Evolutionary conservation across 2,113 vertebrate species (phyloP).

Genomic region (Eulemur rufifrons): DNA sequence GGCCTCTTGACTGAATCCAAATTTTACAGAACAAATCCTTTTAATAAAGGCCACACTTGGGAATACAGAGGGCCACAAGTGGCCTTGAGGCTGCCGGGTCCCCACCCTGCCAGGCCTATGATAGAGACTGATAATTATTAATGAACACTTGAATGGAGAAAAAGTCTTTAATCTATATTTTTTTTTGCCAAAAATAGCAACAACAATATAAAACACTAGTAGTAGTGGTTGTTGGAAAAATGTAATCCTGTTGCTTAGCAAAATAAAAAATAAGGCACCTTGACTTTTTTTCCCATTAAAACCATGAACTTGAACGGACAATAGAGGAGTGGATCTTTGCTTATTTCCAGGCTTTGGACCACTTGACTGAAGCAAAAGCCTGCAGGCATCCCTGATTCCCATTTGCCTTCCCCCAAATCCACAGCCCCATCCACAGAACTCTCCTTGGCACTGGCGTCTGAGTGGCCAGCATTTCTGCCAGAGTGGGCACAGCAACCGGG

Average conservation of each 20-base stretch:
- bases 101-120: neutral
- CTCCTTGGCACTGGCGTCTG: neutral
- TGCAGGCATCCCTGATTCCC: neutral
- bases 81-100: too few species aligned
- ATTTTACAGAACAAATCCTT: too few species aligned
- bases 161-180: neutral
- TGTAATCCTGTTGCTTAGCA: neutral
- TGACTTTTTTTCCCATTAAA: neutral
- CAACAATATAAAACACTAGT: neutral
- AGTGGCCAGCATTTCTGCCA: neutral
- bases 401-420: too few species aligned
- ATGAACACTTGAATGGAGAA: neutral
- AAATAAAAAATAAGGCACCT: neutral
- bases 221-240: neutral
- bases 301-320: neutral
- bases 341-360: neutral
- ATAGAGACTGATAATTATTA: neutral
- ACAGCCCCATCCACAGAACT: rapidly evolving
- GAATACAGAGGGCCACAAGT: too few species aligned
- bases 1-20: too few species aligned
- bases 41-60: too few species aligned
- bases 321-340: too few species aligned
- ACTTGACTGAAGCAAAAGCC: neutral
- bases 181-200: neutral
- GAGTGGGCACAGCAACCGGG: neutral